Evolutionary conservation across 2,797 vertebrate genomes (phyloP).

Genomic region (Acanthopagrus latus): DNA sequence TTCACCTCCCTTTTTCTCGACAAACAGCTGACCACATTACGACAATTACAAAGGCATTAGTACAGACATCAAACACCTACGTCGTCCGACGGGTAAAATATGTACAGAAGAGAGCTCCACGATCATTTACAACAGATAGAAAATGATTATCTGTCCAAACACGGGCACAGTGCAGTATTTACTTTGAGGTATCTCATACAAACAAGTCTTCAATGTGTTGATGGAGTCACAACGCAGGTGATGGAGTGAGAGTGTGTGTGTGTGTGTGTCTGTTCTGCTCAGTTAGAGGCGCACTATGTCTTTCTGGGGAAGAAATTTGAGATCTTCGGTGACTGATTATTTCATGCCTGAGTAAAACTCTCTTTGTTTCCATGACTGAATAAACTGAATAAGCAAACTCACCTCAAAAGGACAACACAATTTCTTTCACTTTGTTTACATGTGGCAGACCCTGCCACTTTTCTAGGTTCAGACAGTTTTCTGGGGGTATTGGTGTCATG

Average conservation of each 20-base stretch:
- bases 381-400: too few species aligned
- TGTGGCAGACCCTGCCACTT: too few species aligned
- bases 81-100: conserved; percentile 38
- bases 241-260: conserved; percentile 9
- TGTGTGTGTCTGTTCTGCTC: conserved; percentile 8
- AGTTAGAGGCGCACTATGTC: background rate
- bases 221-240: conserved; percentile 52
- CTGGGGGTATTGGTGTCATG: too few species aligned
- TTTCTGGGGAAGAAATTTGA: too few species aligned
- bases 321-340: too few species aligned
- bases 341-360: too few species aligned
- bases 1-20: conserved; percentile 57
- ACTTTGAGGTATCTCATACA: conserved; percentile 74
- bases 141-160: conserved; percentile 56
- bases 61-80: conserved; percentile 71
- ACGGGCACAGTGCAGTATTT: conserved; percentile 65
- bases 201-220: conserved; percentile 62
- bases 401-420: too few species aligned
- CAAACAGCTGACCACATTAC: conserved; percentile 54
- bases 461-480: too few species aligned
- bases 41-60: conserved; percentile 68
- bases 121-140: conserved; percentile 50
- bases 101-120: conserved; percentile 30
- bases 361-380: too few species aligned
- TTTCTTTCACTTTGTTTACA: too few species aligned